Evolutionary conservation across 92 coral and sea anemone species (phyloP), one percentile per base, ranked within the genome.

Genomic region (Pocillopora meandrina): DNA sequence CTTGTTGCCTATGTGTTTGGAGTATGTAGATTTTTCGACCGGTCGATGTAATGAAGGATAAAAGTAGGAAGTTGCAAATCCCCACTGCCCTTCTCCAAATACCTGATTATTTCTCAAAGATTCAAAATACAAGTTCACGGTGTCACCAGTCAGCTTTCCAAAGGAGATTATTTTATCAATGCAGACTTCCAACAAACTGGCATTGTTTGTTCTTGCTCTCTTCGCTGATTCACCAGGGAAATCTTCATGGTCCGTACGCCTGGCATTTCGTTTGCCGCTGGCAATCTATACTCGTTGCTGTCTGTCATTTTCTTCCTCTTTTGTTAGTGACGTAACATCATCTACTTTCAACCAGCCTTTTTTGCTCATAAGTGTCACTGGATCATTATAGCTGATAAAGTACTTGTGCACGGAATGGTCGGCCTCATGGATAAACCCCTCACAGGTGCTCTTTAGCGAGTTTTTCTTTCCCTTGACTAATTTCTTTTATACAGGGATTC

Each of bases 271-370:
- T 61, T 64, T 74, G 19, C 74, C 23, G 12, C 60, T 9, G 13
- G 1, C 1, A 42, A 47, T 31, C 82, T 84, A 35, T 61, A 18
- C 75, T 62, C 33, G 42, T 70, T 71, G 59, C 55, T 75, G 87
- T 66, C 81, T 36, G 7, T 62, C 35, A 52, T 84, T 83, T 64
- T 83, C 81, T 1, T 74, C 87, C 33, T 83, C 87, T 65, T 83
- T 83, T 64, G 87, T 74, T 64, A 83, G 42, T 10, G 87, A 83
- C 1, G 87, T 83, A 18, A 83, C 63, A 63, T 83, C 87, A 23
- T 83, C 72, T 10, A 83, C 81, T 61, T 83, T 83, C 64, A 83
- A 73, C 81, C 80, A 83, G 21, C n/a, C 65, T 14, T 59, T 74
- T 58, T 84, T 84, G 65, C 26, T 10, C 65, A 74, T 84, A 9